Evolutionary conservation across 2,797 vertebrate species (phyloP).

Genomic region (Pempheris klunzingeri): DNA sequence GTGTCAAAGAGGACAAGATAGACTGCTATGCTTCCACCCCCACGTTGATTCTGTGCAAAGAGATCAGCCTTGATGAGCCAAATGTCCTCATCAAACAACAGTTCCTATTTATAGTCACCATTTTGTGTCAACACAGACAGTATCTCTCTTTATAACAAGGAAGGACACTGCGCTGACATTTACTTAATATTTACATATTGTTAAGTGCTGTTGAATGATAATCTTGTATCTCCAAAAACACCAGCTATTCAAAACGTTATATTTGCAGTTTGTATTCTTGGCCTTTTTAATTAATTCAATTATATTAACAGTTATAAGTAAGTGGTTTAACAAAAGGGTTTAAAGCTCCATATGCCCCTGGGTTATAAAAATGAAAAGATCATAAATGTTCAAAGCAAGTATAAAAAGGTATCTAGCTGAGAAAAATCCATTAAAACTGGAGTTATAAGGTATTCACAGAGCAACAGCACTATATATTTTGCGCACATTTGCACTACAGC

Average conservation of each 20-base stretch:
- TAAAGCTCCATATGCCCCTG: conserved; percentile 41
- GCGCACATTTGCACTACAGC: conserved; percentile 85
- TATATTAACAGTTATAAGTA: conserved; percentile 40
- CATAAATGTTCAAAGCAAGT: conserved; percentile 52
- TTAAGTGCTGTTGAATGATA: conserved; percentile 76
- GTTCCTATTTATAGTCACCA: conserved; percentile 75
- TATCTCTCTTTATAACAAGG: conserved; percentile 70
- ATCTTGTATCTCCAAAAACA: conserved; percentile 76
- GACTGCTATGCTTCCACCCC: conserved; percentile 45
- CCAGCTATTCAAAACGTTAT: conserved; percentile 43
- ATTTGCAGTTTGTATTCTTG: conserved; percentile 49
- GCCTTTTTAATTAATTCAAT: conserved; percentile 61
- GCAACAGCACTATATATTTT: conserved; percentile 83
- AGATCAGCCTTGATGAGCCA: conserved; percentile 55
- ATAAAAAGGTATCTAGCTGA: conserved; percentile 58
- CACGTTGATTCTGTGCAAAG: conserved; percentile 51
- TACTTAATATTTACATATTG: conserved; percentile 69
- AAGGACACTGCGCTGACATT: conserved; percentile 76
- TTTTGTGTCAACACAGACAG: conserved; percentile 66
- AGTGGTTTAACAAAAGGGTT: conserved; percentile 28
- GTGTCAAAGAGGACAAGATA: conserved; percentile 56
- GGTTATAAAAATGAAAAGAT: conserved; percentile 36
- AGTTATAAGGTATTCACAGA: conserved; percentile 75
- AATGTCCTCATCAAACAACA: conserved; percentile 60
- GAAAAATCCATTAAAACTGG: conserved; percentile 59